Base-by-base conservation (phyloP, 2,797 vertebrate species). In the Myoxocephalus aenaeus region DNA sequence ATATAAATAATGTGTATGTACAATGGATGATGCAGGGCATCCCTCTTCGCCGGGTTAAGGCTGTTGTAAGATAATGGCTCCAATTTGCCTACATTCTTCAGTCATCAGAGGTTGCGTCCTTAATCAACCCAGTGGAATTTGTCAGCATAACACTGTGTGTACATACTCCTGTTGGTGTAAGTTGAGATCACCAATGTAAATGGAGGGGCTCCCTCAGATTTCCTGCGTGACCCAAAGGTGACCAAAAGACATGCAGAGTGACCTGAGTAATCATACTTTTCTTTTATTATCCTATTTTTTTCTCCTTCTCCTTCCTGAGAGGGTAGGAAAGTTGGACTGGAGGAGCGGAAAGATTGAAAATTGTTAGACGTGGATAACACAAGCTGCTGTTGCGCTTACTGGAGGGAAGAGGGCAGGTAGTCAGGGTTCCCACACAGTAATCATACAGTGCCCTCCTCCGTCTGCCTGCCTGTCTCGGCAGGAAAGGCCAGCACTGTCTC, bases 121-220 rank as follows among this genome's bases (percentile, higher is more conserved):
- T 81, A 84, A 86, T 83, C 83, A 87, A 75, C 54, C 67, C 61
- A 20, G 36, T 70, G 85, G 86, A 92, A 90, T 92, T 87, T 86
- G 86, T 89, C 87, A 87, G 82, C 78, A 70, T 79, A 80, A 87
- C 73, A 77, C 69, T 69, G 74, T 83, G 82, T 90, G 86, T 83
- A 82, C 83, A 86, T 46, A 70, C 57, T 86, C 75, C 73, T 74
- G 66, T 70, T 70, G 77, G 73, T 86, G 83, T 75, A 80, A 87
- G 89, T 40, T 65, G 48, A 84, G 72, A 70, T 89, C 85, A 80
- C 46, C 25, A 4, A 40, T 81, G 75, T 81, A 73, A 86, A 54
- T 80, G 46, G 62, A 73, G 73, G 73, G 51, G 32, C 73, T 87
- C 74, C 77, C 63, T 82, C 56, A 56, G 63, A 78, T 81, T 81